phyloP scores from a whole-genome alignment of 2,797 vertebrate species.

The Crenuchus spilurus region DNA sequence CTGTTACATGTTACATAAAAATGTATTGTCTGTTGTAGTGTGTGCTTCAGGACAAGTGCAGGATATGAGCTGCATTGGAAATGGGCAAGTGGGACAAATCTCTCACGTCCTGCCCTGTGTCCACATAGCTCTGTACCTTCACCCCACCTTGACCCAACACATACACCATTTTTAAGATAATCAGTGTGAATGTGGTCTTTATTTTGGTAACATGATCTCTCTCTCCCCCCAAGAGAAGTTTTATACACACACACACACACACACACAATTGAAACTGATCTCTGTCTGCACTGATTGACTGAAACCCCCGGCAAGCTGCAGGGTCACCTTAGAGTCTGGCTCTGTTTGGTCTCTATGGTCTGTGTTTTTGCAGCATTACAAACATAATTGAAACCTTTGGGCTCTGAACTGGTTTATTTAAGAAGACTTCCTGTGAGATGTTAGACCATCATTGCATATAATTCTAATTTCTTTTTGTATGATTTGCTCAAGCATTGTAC shows the following conservation, averaged over 20 bases:
- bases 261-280: constrained; percentile 1
- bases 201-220: too few relatives aligned
- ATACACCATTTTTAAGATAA: too few relatives aligned
- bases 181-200: too few relatives aligned
- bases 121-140: neutral
- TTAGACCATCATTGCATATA: neutral
- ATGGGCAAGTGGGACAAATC: neutral
- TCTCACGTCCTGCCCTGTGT: neutral
- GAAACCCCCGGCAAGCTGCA: neutral
- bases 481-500: neutral
- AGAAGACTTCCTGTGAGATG: neutral
- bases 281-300: neutral
- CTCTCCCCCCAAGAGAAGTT: too few relatives aligned
- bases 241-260: constrained; percentile 1
- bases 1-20: neutral
- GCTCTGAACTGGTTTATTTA: neutral
- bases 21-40: neutral
- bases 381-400: neutral
- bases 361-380: neutral
- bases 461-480: neutral
- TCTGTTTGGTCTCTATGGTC: neutral
- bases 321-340: neutral
- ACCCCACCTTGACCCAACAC: neutral
- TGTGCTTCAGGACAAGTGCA: neutral
- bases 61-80: too few relatives aligned